These are phyloP conservation scores for Drosophila paramelanica DNA, from an alignment of 2,888 invertebrate species.

Conservation along the genomic window DNA sequence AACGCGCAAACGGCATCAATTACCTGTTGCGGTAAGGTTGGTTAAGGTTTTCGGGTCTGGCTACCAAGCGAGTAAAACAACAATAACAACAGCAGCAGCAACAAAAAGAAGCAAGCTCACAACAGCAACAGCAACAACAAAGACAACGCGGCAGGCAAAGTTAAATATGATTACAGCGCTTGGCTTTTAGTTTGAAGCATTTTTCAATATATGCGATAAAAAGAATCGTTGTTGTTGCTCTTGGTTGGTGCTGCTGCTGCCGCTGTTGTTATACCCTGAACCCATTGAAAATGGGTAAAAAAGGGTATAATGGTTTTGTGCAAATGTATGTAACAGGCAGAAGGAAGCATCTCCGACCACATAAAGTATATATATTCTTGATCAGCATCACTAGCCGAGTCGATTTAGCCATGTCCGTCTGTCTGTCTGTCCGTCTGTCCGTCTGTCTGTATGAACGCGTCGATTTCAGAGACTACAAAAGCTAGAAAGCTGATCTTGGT, in stretches of 20 bases:
- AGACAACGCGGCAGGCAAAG: constrained; percentile 42
- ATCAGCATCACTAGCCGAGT: too few species aligned
- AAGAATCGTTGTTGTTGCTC: constrained; percentile 17
- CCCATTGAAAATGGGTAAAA: too few species aligned
- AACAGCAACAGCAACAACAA: constrained; percentile 15
- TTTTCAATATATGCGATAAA: constrained; percentile 64
- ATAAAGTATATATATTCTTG: too few species aligned
- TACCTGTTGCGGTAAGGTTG: constrained; percentile 63
- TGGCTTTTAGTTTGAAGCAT: constrained; percentile 70
- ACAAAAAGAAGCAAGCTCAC: constrained; percentile 29
- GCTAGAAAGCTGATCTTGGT: too few species aligned
- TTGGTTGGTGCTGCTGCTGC: constrained; percentile 8
- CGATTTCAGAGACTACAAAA: too few species aligned
- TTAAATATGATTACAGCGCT: constrained; percentile 75
- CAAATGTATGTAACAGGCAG: too few species aligned
- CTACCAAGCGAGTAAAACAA: constrained; percentile 14
- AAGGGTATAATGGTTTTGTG: too few species aligned
- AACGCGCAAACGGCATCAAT: constrained; percentile 70
- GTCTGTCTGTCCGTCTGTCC: too few species aligned
- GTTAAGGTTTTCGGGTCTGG: constrained; percentile 32
- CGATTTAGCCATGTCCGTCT: too few species aligned
- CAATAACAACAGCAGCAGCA: constrained; percentile 23
- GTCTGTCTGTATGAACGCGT: too few species aligned
- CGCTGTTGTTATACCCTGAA: background rate
- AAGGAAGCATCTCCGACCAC: too few species aligned